Conservation (phyloP, 1,140 invertebrate species). For the Trichogramma pretiosum region DNA sequence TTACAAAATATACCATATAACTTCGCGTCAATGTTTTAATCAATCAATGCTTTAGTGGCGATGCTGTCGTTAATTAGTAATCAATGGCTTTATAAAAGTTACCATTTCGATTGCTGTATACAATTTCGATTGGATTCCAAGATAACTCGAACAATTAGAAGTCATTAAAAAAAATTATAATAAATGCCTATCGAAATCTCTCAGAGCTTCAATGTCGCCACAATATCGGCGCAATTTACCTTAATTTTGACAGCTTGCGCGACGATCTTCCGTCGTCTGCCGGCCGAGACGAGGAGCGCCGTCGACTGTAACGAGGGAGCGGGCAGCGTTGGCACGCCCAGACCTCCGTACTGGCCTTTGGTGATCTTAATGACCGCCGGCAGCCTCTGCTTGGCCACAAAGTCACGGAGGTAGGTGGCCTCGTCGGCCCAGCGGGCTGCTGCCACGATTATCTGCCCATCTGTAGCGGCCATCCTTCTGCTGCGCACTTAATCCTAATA, state of each 20-base stretch:
- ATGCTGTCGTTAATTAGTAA: too few relatives aligned
- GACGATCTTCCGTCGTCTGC: conserved; percentile 74
- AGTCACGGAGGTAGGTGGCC: conserved; percentile 67
- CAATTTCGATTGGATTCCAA: too few relatives aligned
- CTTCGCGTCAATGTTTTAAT: too few relatives aligned
- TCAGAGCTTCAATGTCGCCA: too few relatives aligned
- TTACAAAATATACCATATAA: too few relatives aligned
- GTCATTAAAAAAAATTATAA: too few relatives aligned
- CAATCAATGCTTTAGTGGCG: too few relatives aligned
- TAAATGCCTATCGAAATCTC: too few relatives aligned
- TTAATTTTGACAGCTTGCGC: conserved; percentile 87
- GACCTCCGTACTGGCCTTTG: conserved; percentile 82
- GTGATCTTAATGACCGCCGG: conserved; percentile 83
- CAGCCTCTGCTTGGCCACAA: conserved; percentile 66
- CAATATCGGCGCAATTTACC: conserved; percentile 15
- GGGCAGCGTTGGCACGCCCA: conserved; percentile 77
- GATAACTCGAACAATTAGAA: too few relatives aligned
- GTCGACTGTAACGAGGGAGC: conserved; percentile 75
- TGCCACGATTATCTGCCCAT: conserved; percentile 74
- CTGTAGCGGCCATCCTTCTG: conserved; percentile 78
- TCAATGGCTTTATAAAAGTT: too few relatives aligned
- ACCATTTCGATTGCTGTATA: too few relatives aligned
- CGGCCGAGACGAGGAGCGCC: conserved; percentile 72
- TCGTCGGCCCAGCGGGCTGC: conserved; percentile 78
- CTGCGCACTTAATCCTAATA: too few relatives aligned